phyloP scores from a whole-genome alignment of 1,140 invertebrate genomes.

The Drosophila lacteicornis region DNA sequence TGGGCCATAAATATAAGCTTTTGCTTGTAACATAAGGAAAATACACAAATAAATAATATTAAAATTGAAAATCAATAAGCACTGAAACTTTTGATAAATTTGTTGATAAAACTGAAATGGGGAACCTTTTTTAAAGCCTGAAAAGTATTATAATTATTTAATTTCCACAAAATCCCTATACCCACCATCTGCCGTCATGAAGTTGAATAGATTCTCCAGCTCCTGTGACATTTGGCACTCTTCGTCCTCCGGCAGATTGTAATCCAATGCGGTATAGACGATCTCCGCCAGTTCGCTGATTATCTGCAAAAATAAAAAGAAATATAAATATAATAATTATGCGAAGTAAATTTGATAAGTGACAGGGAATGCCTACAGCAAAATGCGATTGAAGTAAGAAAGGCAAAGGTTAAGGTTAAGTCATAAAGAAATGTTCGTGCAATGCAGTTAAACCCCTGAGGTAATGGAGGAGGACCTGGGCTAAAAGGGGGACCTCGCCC shows the following conservation, averaged over 20 bases:
- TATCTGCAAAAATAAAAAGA: conserved; percentile 87
- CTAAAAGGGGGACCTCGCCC: conserved; percentile 10
- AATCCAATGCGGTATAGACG: conserved; percentile 95
- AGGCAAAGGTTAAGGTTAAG: conserved; percentile 55
- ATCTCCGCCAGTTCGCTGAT: conserved; percentile 92
- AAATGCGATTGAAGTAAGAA: conserved; percentile 18
- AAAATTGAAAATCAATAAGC: too few species aligned
- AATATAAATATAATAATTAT: conserved; percentile 30
- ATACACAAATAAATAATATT: too few species aligned
- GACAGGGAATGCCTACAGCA: conserved; percentile 1
- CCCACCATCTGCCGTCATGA: conserved; percentile 91
- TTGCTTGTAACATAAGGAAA: too few species aligned
- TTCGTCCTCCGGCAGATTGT: conserved; percentile 92
- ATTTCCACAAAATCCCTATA: conserved; percentile 1
- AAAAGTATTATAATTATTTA: not conserved
- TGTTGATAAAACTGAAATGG: not conserved
- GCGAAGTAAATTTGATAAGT: conserved; percentile 11
- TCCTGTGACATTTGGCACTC: conserved; percentile 93
- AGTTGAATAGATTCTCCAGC: conserved; percentile 93
- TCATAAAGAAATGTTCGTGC: conserved; percentile 2
- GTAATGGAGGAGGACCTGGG: conserved; percentile 3
- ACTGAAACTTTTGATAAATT: not conserved
- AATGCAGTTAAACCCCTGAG: conserved; percentile 1
- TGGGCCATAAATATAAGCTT: too few species aligned
- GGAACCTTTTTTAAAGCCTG: not conserved